Evolutionary conservation across 2,797 vertebrate genomes (phyloP), one percentile per base, ranked within the genome.

Genomic region (Esox lucius): DNA sequence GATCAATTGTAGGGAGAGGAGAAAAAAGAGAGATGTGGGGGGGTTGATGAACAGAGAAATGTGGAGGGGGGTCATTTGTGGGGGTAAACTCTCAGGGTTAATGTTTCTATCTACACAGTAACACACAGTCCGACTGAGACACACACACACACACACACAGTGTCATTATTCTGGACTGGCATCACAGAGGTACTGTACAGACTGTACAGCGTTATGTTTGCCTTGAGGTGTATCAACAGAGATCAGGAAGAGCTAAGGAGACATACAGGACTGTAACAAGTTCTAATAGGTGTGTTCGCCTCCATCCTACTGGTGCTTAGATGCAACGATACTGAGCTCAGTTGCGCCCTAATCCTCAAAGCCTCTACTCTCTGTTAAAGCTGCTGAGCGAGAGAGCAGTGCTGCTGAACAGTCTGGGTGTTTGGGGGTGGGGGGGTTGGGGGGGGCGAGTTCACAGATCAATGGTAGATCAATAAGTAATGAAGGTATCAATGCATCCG

Each of bases 11-110:
- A 46, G 42, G 12, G 42, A 42, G 42, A 12, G 42, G 12, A 46
- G 42, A 46, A 13, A 13, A 46, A 13, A 11, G 12, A 46, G 8
- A 13, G 42, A 46, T 11, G 12, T 4, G 2, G 42, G 42, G 35
- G 35, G 35, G 35, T 33, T 39, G 35, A 39, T 39, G 35, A 13
- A 46, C 35, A 48, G 67, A 68, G 8, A 24, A 12, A 68, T 19
- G 26, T 6, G 4, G 48, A 33, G 67, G 71, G 79, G 68, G 76
- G 48, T 75, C 66, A 70, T 26, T 71, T 61, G 1, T 9, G 70
- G 80, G 81, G 79, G 79, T 75, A 67, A 65, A 64, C 59, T 22
- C 15, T 42, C 5, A 68, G 75, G 51, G 72, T 73, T 69, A 77
- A 39, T 16, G 71, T 46, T 15, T 48, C 68, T 77, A 77, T 33